These are phyloP conservation scores for Mycetomoellerius zeteki DNA, from an alignment of 1,140 invertebrate species.

Conservation along the genomic window DNA sequence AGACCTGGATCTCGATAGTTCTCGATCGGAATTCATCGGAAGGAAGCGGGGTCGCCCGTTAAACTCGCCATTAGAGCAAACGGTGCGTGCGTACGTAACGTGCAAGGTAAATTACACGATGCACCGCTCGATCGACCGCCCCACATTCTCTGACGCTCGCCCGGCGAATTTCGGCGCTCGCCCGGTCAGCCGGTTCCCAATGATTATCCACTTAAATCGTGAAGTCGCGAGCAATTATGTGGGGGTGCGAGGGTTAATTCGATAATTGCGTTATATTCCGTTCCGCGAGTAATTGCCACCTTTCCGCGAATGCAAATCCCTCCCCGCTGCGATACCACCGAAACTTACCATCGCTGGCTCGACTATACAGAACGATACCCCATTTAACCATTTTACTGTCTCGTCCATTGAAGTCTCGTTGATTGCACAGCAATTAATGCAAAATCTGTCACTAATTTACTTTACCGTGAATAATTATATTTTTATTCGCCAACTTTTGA, in stretches of 20 bases:
- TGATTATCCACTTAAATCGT: slow-evolving; percentile 84
- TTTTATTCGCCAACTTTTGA: background rate
- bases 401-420: background rate
- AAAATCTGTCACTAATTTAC: slow-evolving; percentile 19
- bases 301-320: slow-evolving; percentile 80
- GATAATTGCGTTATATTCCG: slow-evolving; percentile 84
- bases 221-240: slow-evolving; percentile 77
- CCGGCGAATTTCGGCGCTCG: slow-evolving; percentile 54
- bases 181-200: slow-evolving; percentile 75
- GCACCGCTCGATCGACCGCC: slow-evolving; percentile 73
- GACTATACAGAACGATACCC: slow-evolving; percentile 28
- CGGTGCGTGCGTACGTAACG: slow-evolving; percentile 59
- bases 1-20: background rate
- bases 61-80: slow-evolving; percentile 49
- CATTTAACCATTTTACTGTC: slow-evolving; percentile 51
- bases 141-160: slow-evolving; percentile 79
- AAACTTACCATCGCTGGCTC: slow-evolving; percentile 32
- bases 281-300: slow-evolving; percentile 81
- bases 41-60: slow-evolving; percentile 55
- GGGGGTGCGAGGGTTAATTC: slow-evolving; percentile 83
- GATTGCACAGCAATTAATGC: slow-evolving; percentile 16
- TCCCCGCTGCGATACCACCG: background rate
- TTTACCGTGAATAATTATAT: background rate
- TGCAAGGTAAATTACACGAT: slow-evolving; percentile 78
- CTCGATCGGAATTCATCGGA: slow-evolving; percentile 25